phyloP scores from a whole-genome alignment of 1,140 invertebrate species.

The Drosophila arawakana region DNA sequence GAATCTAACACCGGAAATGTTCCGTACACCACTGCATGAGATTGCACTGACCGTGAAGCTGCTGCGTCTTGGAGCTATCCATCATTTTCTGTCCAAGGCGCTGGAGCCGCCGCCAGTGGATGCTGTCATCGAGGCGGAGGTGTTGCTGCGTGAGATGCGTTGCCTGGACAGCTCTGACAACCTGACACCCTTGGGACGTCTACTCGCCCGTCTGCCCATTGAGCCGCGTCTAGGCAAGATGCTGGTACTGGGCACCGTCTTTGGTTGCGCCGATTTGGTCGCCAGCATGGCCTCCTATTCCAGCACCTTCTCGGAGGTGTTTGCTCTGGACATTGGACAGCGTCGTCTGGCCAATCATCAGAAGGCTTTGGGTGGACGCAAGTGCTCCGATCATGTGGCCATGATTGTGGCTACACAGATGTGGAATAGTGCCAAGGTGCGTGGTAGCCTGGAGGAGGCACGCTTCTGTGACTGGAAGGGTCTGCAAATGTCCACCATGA shows the following conservation, averaged over 20 bases:
- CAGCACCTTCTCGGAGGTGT: slow-evolving; percentile 96
- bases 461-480: slow-evolving; percentile 96
- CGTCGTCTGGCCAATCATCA: slow-evolving; percentile 91
- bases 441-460: slow-evolving; percentile 92
- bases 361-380: slow-evolving; percentile 91
- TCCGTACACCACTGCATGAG: slow-evolving; percentile 97
- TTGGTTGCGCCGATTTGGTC: slow-evolving; percentile 94
- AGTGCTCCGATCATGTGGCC: slow-evolving; percentile 97
- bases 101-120: slow-evolving; percentile 97
- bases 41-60: slow-evolving; percentile 91
- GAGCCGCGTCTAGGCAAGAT: slow-evolving; percentile 97
- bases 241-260: slow-evolving; percentile 95
- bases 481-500: slow-evolving; percentile 93
- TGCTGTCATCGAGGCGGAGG: slow-evolving; percentile 96
- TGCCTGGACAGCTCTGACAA: slow-evolving; percentile 94
- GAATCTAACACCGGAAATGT: slow-evolving; percentile 97
- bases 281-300: slow-evolving; percentile 97
- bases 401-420: slow-evolving; percentile 95
- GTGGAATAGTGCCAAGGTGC: slow-evolving; percentile 92
- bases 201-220: slow-evolving; percentile 96
- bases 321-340: slow-evolving; percentile 88
- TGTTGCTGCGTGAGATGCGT: slow-evolving; percentile 91
- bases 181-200: slow-evolving; percentile 94
- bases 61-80: slow-evolving; percentile 94
- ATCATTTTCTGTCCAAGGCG: slow-evolving; percentile 96